phyloP scores from a whole-genome alignment of 2,888 invertebrate species.

The Tromatobia lineatoria region DNA sequence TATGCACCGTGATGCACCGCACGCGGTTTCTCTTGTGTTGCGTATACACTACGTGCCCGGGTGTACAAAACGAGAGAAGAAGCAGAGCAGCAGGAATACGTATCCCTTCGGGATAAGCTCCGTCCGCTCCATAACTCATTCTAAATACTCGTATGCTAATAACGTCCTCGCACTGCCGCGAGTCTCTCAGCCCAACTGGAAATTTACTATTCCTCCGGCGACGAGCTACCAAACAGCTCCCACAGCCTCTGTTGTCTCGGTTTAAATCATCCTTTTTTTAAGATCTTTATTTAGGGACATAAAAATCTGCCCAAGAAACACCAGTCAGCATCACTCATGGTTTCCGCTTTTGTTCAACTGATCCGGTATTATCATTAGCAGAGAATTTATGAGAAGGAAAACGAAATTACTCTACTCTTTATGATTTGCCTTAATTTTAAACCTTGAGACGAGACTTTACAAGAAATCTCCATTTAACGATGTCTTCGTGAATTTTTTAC shows the following conservation, averaged over 20 bases:
- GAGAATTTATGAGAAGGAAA: conserved; percentile 54
- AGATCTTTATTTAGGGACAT: conserved; percentile 33
- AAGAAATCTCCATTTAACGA: too few relatives aligned
- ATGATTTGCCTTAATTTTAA: conserved; percentile 48
- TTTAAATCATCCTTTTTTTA: conserved; percentile 45
- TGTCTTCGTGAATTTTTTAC: too few relatives aligned
- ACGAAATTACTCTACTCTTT: conserved; percentile 55
- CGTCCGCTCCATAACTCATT: conserved; percentile 81
- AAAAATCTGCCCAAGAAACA: conserved; percentile 51
- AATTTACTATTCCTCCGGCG: conserved; percentile 79
- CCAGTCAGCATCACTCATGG: background rate
- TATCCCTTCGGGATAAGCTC: conserved; percentile 75
- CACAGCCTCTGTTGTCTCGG: conserved; percentile 59
- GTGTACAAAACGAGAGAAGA: conserved; percentile 46
- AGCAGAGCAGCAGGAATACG: conserved; percentile 26
- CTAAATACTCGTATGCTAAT: conserved; percentile 83
- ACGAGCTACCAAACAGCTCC: conserved; percentile 58
- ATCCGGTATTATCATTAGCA: background rate
- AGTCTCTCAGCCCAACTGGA: conserved; percentile 71
- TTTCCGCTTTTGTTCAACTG: conserved; percentile 25
- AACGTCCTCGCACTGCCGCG: conserved; percentile 71
- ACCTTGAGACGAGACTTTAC: background rate
- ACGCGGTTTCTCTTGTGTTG: conserved; percentile 21
- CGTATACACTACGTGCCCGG: conserved; percentile 24
- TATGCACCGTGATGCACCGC: conserved; percentile 30